Evolutionary conservation across 2,113 vertebrate species (phyloP).

Genomic region (Silurus meridionalis): DNA sequence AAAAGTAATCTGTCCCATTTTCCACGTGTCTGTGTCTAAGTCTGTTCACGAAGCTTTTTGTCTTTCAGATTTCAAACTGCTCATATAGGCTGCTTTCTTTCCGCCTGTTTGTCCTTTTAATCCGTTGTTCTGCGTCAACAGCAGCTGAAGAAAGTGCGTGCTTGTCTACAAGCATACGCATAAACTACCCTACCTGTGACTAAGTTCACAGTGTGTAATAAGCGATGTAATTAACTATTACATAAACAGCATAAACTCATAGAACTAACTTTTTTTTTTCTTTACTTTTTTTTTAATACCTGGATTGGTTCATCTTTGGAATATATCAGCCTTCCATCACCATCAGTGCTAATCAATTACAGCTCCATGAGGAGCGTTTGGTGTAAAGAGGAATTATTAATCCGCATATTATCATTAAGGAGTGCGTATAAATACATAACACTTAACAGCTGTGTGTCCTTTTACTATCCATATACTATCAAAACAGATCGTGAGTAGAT

Average conservation of each 20-base stretch:
- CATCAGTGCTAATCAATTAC: not conserved
- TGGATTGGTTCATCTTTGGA: not conserved
- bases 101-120: not conserved
- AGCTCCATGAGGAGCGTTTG: not conserved
- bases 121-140: not conserved
- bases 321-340: not conserved
- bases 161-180: slow-evolving; percentile 7
- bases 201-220: not conserved
- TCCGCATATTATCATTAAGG: not conserved
- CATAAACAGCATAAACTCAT: not conserved
- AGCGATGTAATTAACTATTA: slow-evolving; percentile 13
- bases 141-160: not conserved
- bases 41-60: slow-evolving; percentile 57
- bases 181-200: not conserved
- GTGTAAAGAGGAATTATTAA: not conserved
- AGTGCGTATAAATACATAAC: not conserved
- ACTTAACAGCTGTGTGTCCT: not conserved
- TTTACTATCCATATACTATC: not conserved
- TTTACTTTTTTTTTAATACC: not conserved
- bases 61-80: not conserved
- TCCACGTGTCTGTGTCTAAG: slow-evolving; percentile 53
- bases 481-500: not conserved
- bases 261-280: not conserved
- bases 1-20: slow-evolving; percentile 27
- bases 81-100: not conserved